Evolutionary conservation across 2,113 vertebrate species (phyloP).

Genomic region (Leptobrachium leishanense): DNA sequence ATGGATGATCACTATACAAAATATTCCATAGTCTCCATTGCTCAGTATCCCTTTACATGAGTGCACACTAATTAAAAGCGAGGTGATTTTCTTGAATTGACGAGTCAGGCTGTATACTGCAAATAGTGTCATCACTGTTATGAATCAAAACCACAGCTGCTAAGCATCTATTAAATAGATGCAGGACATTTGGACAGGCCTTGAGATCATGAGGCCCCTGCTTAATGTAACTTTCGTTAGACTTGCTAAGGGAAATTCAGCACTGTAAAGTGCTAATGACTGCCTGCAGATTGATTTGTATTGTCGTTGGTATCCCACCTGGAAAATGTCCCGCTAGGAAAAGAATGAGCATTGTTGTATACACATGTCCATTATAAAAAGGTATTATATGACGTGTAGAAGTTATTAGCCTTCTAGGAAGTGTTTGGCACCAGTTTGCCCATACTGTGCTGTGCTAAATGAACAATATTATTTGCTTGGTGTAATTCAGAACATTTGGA

Average conservation of each 20-base stretch:
- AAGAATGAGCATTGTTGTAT: constrained; percentile 18
- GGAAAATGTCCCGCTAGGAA: constrained; percentile 33
- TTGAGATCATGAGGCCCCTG: constrained; percentile 10
- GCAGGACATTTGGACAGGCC: constrained; percentile 6
- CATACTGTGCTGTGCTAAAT: no score
- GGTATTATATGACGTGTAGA: constrained; percentile 7
- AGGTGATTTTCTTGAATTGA: not conserved
- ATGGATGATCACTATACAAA: no score
- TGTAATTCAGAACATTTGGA: no score
- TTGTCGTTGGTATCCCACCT: constrained; percentile 19
- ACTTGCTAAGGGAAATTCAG: constrained; percentile 2
- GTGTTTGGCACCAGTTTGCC: not conserved
- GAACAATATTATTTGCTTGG: no score
- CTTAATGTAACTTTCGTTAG: constrained; percentile 19
- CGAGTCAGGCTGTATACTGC: not conserved
- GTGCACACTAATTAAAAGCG: no score
- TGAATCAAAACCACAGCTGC: constrained; percentile 33
- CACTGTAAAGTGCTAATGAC: constrained; percentile 15
- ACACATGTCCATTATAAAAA: constrained; percentile 22
- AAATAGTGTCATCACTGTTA: constrained; percentile 14
- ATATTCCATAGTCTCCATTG: no score
- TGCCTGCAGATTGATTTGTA: constrained; percentile 8
- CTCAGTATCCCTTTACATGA: no score
- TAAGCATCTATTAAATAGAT: constrained; percentile 31
- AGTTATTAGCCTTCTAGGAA: not conserved